Conservation (phyloP, 2,797 vertebrate genomes). For the Nannoperca obscura region DNA sequence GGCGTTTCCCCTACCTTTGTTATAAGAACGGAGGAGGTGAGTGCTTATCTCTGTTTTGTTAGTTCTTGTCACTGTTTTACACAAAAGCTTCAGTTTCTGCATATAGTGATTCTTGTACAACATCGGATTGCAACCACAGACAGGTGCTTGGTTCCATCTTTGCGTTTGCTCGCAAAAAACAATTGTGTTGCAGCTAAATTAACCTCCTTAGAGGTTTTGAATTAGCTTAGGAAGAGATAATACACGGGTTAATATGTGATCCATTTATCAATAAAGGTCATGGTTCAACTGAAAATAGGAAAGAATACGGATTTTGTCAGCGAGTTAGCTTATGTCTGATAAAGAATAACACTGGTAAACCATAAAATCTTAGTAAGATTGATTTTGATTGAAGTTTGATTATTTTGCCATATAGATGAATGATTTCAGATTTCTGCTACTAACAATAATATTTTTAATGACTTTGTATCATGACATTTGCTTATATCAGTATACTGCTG, state of each 20-base stretch:
- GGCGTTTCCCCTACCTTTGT: slow-evolving; percentile 89
- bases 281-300: background rate
- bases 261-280: background rate
- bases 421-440: background rate
- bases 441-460: background rate
- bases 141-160: background rate
- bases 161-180: background rate
- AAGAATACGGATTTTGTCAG: background rate
- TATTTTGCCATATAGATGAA: background rate
- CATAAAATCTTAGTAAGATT: background rate
- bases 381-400: background rate
- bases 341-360: background rate
- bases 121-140: background rate
- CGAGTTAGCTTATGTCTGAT: background rate
- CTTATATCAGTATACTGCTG: background rate
- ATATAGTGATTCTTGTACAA: background rate
- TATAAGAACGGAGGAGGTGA: slow-evolving; percentile 89
- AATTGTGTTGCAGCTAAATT: background rate
- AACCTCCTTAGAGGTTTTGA: background rate
- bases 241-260: slow-evolving; percentile 18
- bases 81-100: background rate
- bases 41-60: slow-evolving; percentile 25
- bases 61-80: background rate
- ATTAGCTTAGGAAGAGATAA: background rate
- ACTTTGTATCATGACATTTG: background rate